Conservation (phyloP, 2,797 vertebrate genomes). For the Myotis findleyi region DNA sequence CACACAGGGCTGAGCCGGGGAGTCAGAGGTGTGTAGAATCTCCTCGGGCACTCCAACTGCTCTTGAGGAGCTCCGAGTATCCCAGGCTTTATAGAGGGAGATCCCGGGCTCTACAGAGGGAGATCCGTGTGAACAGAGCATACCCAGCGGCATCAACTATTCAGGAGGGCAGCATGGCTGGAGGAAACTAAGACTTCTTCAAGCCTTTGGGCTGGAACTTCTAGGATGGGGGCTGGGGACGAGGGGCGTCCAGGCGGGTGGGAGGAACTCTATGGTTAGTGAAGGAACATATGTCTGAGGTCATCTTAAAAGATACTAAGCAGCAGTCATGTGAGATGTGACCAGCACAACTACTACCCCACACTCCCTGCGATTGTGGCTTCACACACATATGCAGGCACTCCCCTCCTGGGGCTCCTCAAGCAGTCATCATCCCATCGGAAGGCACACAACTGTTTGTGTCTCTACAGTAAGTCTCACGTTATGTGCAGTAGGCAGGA, state of each 20-base stretch:
- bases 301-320: neutral
- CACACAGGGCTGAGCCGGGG: neutral
- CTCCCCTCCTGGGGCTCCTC: neutral
- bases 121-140: neutral
- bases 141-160: neutral
- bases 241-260: neutral
- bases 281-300: neutral
- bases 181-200: neutral
- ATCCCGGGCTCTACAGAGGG: neutral
- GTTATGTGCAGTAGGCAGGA: neutral
- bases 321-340: neutral
- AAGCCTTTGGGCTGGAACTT: neutral
- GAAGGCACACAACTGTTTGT: neutral
- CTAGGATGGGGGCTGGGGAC: neutral
- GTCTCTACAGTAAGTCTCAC: neutral
- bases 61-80: neutral
- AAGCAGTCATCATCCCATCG: neutral
- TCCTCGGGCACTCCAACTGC: fast-evolving
- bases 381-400: neutral
- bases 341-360: too few relatives aligned
- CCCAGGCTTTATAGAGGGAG: neutral
- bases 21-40: neutral
- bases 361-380: neutral
- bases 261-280: neutral
- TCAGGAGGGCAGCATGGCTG: neutral